Evolutionary conservation across 2,113 vertebrate species (phyloP).

Genomic region (Corythornis vintsioides): DNA sequence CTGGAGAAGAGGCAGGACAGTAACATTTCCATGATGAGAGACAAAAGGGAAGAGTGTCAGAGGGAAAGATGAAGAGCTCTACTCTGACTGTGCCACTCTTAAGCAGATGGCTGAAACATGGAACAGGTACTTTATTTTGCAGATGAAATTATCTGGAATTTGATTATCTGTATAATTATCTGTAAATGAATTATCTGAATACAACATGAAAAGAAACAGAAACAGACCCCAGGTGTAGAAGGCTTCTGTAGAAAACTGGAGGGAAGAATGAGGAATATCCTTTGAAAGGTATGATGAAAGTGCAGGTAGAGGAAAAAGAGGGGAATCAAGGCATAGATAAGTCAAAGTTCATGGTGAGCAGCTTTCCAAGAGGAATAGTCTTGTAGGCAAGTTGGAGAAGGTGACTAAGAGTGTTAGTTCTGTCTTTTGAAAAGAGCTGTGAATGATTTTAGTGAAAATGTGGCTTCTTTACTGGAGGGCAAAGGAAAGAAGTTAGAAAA

Average conservation of each 20-base stretch:
- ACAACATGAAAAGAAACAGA: slow-evolving; percentile 58
- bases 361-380: neutral
- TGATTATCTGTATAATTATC: slow-evolving; percentile 48
- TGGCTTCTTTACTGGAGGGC: neutral
- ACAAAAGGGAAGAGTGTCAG: neutral
- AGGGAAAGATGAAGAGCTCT: neutral
- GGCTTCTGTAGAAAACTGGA: slow-evolving; percentile 7
- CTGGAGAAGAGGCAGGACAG: neutral
- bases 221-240: slow-evolving; percentile 29
- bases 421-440: neutral
- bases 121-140: neutral
- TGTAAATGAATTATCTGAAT: slow-evolving; percentile 49
- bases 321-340: neutral
- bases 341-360: neutral
- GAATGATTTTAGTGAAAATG: neutral
- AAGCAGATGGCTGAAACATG: slow-evolving; percentile 7
- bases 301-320: neutral
- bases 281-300: neutral
- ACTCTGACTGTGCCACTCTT: neutral
- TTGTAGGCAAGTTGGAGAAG: neutral
- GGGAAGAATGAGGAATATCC: neutral
- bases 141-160: slow-evolving; percentile 49
- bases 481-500: neutral
- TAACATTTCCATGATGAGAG: neutral
- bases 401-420: neutral